Evolutionary conservation across 2,113 vertebrate genomes (phyloP).

Genomic region (Scytalopus superciliaris): DNA sequence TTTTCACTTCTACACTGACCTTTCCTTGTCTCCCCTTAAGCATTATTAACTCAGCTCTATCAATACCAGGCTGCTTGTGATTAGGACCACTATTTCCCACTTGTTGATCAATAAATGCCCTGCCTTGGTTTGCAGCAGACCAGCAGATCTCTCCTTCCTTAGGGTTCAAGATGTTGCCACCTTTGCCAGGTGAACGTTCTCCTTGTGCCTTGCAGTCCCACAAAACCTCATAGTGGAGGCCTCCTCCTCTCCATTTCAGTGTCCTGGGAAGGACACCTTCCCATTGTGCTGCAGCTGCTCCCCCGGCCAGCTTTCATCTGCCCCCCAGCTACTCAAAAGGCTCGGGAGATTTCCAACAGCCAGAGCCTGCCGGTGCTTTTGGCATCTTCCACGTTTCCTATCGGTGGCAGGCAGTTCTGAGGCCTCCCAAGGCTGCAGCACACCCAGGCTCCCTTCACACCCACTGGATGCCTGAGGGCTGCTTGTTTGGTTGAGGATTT

Average conservation of each 20-base stretch:
- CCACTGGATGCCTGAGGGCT: not conserved
- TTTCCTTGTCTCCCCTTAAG: not conserved
- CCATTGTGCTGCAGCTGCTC: not conserved
- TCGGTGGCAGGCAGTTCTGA: not conserved
- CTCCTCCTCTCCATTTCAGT: not conserved
- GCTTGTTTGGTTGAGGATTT: not conserved
- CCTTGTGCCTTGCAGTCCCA: not conserved
- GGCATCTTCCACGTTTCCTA: not conserved
- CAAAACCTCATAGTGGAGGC: rapidly evolving
- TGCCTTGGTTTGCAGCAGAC: not conserved
- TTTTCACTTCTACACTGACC: slow-evolving; percentile 5
- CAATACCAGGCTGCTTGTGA: not conserved
- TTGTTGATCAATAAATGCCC: not conserved
- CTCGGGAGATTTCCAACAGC: not conserved
- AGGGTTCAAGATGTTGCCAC: not conserved
- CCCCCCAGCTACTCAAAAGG: not conserved
- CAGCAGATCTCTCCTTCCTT: not conserved
- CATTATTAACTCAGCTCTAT: slow-evolving; percentile 17
- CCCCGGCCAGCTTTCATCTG: not conserved
- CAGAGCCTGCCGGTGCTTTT: not conserved
- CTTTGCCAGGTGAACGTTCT: rapidly evolving
- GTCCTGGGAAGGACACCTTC: not conserved
- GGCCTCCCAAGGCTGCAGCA: not conserved
- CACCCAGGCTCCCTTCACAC: rapidly evolving
- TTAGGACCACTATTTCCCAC: not conserved